Base-by-base conservation (phyloP, 2,888 invertebrate species). In the Galerucella nymphaeae region DNA sequence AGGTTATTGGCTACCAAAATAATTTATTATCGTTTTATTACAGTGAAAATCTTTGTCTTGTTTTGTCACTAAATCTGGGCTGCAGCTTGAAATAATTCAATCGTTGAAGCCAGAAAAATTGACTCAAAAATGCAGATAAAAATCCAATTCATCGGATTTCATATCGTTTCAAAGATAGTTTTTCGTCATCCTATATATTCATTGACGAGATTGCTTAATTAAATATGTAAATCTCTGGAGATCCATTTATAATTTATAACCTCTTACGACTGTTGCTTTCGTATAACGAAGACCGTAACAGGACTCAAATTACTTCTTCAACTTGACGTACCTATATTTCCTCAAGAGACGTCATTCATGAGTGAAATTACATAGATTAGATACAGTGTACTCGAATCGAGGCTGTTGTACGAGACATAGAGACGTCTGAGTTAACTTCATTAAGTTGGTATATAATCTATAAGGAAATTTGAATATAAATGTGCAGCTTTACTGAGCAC, bases 311-410 rank as follows among this genome's bases (percentile, higher is more conserved):
- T 57, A 23, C 57, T 23, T 57, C 57, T 23, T 57, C 57, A 23
- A 10, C 23, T 23, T 57, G 18, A 57, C 48, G 48, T 53, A 59
- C 38, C 14, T 59, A 38, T 38, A 58, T 30, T 59, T 38, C 38
- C 59, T 38, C 59, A 18, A 23, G 59, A 59, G 59, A 14, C 30
- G n/a, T 59, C 59, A 30, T 57, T 59, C 59, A 38, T 38, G 59
- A 59, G 59, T 38, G 59, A 30, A 59, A 59, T 59, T 59, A 59
- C 59, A 16, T 30, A 59, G 59, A 57, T 59, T 59, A 14, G 38
- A 59, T 38, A 30, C 59, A 59, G 14, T 38, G 38, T 9, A 59
- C 59, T 59, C 38, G 38, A 59, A 59, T 59, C 38, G 59, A 59
- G 59, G 59, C 6, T 59, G 59, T 59, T 18, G 9, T 30, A 9